phyloP scores from a whole-genome alignment of 2,113 vertebrate genomes.

The Archocentrus centrarchus region DNA sequence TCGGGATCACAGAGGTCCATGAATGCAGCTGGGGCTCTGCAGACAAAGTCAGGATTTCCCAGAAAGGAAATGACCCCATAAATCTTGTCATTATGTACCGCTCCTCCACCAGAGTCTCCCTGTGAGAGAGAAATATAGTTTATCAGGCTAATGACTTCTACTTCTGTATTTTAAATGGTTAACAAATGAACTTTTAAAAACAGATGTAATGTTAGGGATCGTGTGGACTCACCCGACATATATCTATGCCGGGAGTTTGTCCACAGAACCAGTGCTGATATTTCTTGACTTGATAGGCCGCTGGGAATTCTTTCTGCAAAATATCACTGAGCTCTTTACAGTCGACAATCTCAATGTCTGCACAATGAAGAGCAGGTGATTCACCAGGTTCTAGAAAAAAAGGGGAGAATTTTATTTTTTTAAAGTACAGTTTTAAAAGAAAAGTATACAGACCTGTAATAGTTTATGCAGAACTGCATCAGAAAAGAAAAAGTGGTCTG shows the following conservation, averaged over 20 bases:
- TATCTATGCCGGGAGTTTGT: neutral
- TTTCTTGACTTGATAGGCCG: neutral
- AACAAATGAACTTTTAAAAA: neutral
- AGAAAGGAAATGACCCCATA: neutral
- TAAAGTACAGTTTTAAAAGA: no score
- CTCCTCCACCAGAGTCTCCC: constrained; percentile 39
- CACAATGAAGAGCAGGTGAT: neutral
- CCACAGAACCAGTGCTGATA: constrained; percentile 28
- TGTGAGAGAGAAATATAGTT: neutral
- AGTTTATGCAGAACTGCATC: no score
- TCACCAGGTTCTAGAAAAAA: neutral
- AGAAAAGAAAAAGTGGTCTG: no score
- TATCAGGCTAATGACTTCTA: neutral
- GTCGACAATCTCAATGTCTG: neutral
- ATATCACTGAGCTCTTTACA: neutral
- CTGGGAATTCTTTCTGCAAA: no score
- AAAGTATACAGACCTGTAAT: no score
- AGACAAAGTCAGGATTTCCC: neutral
- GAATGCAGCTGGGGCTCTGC: neutral
- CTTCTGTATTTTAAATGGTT: neutral
- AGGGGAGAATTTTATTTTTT: neutral
- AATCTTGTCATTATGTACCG: neutral
- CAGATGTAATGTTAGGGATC: neutral
- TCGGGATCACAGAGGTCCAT: constrained; percentile 8
- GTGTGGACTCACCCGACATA: neutral